Base-by-base conservation (phyloP, 2,888 invertebrate species). In the Platycheirus rosarum region DNA sequence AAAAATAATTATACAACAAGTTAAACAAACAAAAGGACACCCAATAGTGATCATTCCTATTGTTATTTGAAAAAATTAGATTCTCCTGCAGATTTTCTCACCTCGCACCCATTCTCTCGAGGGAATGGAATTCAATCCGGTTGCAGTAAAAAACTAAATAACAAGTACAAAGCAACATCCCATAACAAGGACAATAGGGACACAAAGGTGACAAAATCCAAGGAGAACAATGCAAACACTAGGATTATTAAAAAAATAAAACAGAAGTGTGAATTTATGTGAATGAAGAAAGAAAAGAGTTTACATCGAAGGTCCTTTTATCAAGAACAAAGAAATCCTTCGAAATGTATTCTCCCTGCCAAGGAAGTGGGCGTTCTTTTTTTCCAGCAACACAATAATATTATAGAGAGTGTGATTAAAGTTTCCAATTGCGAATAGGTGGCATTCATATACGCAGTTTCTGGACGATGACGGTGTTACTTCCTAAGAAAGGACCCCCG, bases 351-450 rank as follows among this genome's bases (percentile, higher is more conserved):
- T n/a, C n/a, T n/a, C 13, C 42, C 8, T 53, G 37, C 70, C 46
- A 82, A 82, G 80, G 80, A 82, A 82, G 80, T 82, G 76, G 80
- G 80, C 80, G 80, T 82, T 66, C 42, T 76, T 29, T 76, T 60
- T 20, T 53, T 26, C 14, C 2, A 53, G 53, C 35, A 40, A 68
- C 66, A 68, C 57, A n/a, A n/a, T 55, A 68, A 42, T 40, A 37
- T 68, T 16, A 37, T 11, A 53, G 16, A 46, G 18, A 13, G 60
- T 35, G 20, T 8, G 18, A 46, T 18, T 35, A 46, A 63, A 62
- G 70, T 29, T 66, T 55, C 62, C 40, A 69, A 53, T 62, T 77
- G 42, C 18, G 49, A 13, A 26, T 23, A 44, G 68, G 65, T 66
- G 65, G 53, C 65, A 35, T 65, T 1, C 16, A 16, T 35, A 6